Evolutionary conservation across 2,888 invertebrate species (phyloP).

Genomic region (Microplitis deprimator): DNA sequence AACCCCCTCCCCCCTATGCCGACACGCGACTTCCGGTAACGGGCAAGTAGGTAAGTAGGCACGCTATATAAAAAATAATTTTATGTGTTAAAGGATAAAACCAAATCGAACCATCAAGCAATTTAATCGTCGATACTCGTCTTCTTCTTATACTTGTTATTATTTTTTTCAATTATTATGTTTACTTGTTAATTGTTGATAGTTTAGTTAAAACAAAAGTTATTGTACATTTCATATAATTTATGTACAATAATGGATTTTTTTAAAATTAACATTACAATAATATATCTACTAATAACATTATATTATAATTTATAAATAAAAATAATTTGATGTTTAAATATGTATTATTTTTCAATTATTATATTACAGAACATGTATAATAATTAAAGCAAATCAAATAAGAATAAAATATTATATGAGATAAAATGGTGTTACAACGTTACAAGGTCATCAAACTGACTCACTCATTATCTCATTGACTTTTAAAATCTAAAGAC

Average conservation of each 20-base stretch:
- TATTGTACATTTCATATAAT: no score
- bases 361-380: background rate
- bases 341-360: no score
- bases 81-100: background rate
- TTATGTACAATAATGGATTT: no score
- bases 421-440: background rate
- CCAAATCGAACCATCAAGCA: background rate
- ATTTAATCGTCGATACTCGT: background rate
- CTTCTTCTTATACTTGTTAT: background rate
- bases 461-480: background rate
- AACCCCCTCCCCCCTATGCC: slow-evolving; percentile 52
- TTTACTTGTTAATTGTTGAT: background rate
- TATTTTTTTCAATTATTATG: no score
- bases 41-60: slow-evolving; percentile 56
- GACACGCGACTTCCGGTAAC: slow-evolving; percentile 70
- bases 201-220: no score
- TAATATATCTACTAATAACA: no score
- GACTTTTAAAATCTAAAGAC: no score
- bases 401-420: background rate
- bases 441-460: slow-evolving; percentile 8
- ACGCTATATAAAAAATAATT: background rate
- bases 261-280: no score
- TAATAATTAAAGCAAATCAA: background rate
- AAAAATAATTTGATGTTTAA: no score
- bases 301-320: no score